Evolutionary conservation across 2,888 invertebrate genomes (phyloP), one percentile per base, ranked within the genome.

Genomic region (Napeogenes sylphis): DNA sequence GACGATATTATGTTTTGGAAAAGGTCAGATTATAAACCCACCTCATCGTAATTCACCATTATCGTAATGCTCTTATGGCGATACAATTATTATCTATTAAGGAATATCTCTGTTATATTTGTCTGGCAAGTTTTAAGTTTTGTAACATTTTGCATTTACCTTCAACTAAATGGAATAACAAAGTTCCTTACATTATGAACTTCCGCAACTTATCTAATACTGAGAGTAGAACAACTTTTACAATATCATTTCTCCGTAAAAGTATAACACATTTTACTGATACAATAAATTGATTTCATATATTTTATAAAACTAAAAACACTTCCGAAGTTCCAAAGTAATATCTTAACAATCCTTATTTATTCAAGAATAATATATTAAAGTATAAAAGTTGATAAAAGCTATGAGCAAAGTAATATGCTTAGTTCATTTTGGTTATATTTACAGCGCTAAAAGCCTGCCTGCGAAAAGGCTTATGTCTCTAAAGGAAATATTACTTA

Each of bases 401-500:
- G 51, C 51, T 30, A 14, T 21, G 12, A 51, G 51, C 6, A 51
- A 30, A 51, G 21, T 30, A 30, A 51, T n/a, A 30, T 10, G 53
- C 51, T 51, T 51, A 51, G 30, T 51, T 51, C 51, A 21, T 35
- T 51, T 51, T 51, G 51, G 51, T 51, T 58, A 64, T 66, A 59
- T 65, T 65, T 63, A 57, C 63, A 59, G 65, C 72, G 70, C 70
- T 79, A 76, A 79, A 75, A 80, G 79, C 77, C 67, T 75, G 70
- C 73, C 66, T 67, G 72, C 66, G 68, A 75, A 74, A 79, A 74
- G 75, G 75, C 75, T 69, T 65, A 65, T 56, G 65, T 55, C 33
- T 57, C 46, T 51, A 57, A 55, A 42, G 55, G 59, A 67, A 63
- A 60, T 59, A 38, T 42, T 47, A 55, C 55, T 47, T 55, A 58